Evolutionary conservation across 2,797 vertebrate species (phyloP).

Genomic region (Karalla daura): DNA sequence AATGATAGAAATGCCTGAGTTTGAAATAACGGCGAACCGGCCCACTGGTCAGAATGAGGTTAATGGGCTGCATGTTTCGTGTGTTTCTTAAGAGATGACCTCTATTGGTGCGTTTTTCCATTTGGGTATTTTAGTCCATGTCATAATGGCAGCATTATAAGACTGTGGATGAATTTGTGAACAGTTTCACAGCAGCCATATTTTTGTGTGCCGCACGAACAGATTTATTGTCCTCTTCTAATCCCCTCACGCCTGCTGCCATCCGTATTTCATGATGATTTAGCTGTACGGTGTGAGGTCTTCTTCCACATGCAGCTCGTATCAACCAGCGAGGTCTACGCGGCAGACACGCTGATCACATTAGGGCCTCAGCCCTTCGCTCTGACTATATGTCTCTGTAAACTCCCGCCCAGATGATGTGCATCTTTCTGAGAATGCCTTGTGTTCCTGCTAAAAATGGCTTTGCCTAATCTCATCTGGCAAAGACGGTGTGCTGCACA

Average conservation of each 20-base stretch:
- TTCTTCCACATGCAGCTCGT: not conserved
- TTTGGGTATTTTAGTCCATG: conserved; percentile 2
- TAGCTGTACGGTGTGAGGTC: conserved; percentile 17
- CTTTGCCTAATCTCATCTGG: conserved; percentile 51
- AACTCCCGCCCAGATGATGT: conserved; percentile 28
- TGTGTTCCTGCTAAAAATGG: conserved; percentile 55
- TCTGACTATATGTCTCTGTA: conserved; percentile 24
- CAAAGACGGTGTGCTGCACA: conserved; percentile 15
- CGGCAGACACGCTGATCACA: conserved; percentile 42
- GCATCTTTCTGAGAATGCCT: conserved; percentile 36
- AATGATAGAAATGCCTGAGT: too few relatives aligned
- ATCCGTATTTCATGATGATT: conserved; percentile 22
- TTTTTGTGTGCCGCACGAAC: conserved; percentile 14
- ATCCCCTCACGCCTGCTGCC: conserved; percentile 1
- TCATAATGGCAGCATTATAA: not conserved
- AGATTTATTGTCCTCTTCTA: conserved; percentile 28
- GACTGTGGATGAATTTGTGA: not conserved
- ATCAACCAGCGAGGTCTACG: conserved; percentile 9
- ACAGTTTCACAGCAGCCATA: not conserved
- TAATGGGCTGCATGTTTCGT: conserved; percentile 28
- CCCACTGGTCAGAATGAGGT: conserved; percentile 31
- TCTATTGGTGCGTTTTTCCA: not conserved
- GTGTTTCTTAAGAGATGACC: conserved; percentile 4
- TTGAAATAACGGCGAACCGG: conserved; percentile 47
- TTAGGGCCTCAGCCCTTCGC: conserved; percentile 18